A percentile compares a stretch with the other conserved stretches of the same genome.
Conservation (phyloP, 2,113 vertebrate species). For the Pionites leucogaster region DNA sequence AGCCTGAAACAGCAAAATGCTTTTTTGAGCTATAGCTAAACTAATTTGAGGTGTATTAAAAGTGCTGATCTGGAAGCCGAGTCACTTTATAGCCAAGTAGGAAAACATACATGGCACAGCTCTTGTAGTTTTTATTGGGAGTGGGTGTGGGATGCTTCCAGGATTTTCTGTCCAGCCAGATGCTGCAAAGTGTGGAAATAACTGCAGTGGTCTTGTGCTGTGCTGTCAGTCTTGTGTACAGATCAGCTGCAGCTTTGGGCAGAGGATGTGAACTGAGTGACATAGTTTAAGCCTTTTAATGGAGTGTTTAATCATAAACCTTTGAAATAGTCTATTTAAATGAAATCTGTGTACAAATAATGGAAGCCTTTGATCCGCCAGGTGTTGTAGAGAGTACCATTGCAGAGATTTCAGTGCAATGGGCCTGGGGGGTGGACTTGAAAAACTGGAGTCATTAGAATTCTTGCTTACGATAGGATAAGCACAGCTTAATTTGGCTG, state of each 20-base stretch:
- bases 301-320: not conserved
- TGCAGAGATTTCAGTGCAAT: not conserved
- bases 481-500: not conserved
- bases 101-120: not conserved
- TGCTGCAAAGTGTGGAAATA: not conserved
- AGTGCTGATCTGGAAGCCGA: slow-evolving; percentile 48
- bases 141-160: not conserved
- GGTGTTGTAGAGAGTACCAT: not conserved
- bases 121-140: not conserved
- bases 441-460: not conserved
- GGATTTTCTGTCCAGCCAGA: not conserved
- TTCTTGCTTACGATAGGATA: not conserved
- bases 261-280: not conserved
- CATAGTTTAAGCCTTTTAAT: not conserved
- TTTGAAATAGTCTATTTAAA: not conserved
- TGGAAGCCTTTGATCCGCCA: not conserved
- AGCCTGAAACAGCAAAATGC: slow-evolving; percentile 65
- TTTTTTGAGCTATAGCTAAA: slow-evolving; percentile 57
- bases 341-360: not conserved
- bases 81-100: not conserved
- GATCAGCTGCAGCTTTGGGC: not conserved
- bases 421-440: not conserved
- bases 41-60: slow-evolving; percentile 60
- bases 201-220: not conserved
- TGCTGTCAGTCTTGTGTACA: fast-evolving